A percentile compares a stretch with the other conserved stretches of the same genome.
phyloP scores from a whole-genome alignment of 2,797 vertebrate species.

The Phoeniculus purpureus region DNA sequence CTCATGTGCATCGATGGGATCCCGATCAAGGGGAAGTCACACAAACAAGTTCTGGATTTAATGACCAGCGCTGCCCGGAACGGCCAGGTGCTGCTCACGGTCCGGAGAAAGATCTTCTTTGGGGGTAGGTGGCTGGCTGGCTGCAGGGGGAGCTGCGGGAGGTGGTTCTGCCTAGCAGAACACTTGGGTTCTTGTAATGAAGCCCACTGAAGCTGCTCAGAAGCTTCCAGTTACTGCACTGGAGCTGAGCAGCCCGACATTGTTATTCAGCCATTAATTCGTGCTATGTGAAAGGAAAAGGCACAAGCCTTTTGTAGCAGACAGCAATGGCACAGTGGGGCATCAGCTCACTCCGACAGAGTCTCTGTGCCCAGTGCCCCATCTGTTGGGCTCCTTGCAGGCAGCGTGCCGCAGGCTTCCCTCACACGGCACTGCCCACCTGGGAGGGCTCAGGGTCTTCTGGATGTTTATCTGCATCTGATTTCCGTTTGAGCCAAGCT shows the following conservation, averaged over 20 bases:
- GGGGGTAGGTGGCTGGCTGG: slow-evolving; percentile 78
- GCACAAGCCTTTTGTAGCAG: background rate
- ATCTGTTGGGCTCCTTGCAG: background rate
- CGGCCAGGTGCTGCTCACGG: slow-evolving; percentile 94
- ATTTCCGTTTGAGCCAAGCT: background rate
- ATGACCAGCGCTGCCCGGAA: slow-evolving; percentile 98
- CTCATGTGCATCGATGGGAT: slow-evolving; percentile 95
- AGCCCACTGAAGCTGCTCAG: background rate
- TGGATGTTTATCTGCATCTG: background rate
- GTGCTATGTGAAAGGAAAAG: background rate
- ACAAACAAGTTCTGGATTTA: slow-evolving; percentile 96
- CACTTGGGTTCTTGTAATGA: rapidly evolving
- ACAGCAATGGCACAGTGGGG: background rate
- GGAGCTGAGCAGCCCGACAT: background rate
- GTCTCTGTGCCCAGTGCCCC: background rate
- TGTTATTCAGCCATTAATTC: background rate
- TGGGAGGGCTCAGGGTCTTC: background rate
- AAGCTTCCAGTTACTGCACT: background rate
- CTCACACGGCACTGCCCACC: background rate
- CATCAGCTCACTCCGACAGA: background rate
- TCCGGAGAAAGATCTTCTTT: slow-evolving; percentile 88
- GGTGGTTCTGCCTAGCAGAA: background rate
- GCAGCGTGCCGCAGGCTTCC: background rate
- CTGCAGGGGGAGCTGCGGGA: background rate
- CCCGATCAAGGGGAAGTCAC: slow-evolving; percentile 93